phyloP scores from a whole-genome alignment of 1,140 invertebrate genomes.

The Lordiphosa clarofinis region DNA sequence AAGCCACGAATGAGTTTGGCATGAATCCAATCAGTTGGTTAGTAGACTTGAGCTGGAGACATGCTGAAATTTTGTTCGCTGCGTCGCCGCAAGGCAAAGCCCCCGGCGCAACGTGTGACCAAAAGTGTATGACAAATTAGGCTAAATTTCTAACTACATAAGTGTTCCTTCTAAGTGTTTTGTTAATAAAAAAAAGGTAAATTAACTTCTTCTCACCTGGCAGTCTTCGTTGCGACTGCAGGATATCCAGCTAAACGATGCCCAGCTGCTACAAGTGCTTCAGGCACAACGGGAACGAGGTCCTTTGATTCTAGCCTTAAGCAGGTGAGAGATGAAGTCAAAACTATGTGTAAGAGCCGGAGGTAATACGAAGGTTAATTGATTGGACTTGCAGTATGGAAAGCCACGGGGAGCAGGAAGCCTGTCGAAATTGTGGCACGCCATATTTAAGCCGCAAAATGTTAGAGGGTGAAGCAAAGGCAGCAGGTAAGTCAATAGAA shows the following conservation, averaged over 20 bases:
- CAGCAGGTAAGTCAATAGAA: conserved; percentile 30
- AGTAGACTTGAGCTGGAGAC: conserved; percentile 24
- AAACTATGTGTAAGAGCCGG: background rate
- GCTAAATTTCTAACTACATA: conserved; percentile 22
- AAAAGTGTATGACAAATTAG: conserved; percentile 63
- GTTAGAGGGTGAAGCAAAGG: conserved; percentile 17
- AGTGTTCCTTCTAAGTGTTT: conserved; percentile 43
- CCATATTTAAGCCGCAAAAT: conserved; percentile 39
- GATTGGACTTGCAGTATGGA: conserved; percentile 32
- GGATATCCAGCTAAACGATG: conserved; percentile 54
- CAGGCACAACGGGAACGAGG: conserved; percentile 58
- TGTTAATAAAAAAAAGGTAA: conserved; percentile 60
- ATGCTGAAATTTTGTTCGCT: conserved; percentile 71
- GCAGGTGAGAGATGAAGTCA: conserved; percentile 57
- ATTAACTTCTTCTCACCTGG: conserved; percentile 8
- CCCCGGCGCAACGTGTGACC: conserved; percentile 46
- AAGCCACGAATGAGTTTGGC: background rate
- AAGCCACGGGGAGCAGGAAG: conserved; percentile 5
- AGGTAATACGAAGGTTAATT: conserved; percentile 9
- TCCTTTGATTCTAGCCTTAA: conserved; percentile 65
- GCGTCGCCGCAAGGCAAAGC: conserved; percentile 26
- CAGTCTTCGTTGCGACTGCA: conserved; percentile 62
- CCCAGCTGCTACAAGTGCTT: conserved; percentile 56
- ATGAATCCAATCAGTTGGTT: conserved; percentile 18
- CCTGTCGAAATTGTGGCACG: conserved; percentile 56